Base-by-base conservation (phyloP, 2,888 invertebrate genomes). In the Asteroscopus sphinx region DNA sequence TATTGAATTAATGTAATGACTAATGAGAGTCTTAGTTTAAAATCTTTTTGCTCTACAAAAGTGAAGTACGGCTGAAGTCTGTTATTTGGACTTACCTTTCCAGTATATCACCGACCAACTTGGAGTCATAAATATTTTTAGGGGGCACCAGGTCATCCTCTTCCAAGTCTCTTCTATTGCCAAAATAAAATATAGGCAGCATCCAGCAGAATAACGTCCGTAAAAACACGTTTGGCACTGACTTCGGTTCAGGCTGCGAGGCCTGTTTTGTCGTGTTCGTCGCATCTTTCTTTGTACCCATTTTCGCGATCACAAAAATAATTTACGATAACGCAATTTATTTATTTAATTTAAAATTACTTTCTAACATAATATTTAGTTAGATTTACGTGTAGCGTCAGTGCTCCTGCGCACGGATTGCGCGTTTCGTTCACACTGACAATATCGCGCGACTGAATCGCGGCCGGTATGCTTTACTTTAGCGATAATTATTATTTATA, bases 131-230 rank as follows among this genome's bases (percentile, higher is more conserved):
- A 17, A 92, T 93, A 33, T 90, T 92, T 44, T 96, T 93, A 0
- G 97, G 96, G 74, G 96, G 96, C 79, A 96, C 96, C 37, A 98
- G 91, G 88, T 98, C 98, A 21, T 95, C 93, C 39, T 96, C 95
- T 68, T 96, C 96, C 42, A 98, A 87, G 45, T 96, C 96, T 76
- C 97, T 96, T 54, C 93, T 95, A 76, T 96, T 96, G 0, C 98
- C 98, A 81, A 96, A 96, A 73, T 95, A 96, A 88, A 98, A 98
- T 77, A 97, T 90, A 4, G 96, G 96, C 79, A 97, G 92, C 52
- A 97, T 96, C 96, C 97, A 98, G 89, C 96, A 95, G 88, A 96
- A 96, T 40, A 95, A 87, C 25, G 96, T 83, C 57, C 96, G 93
- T 1, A 96, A 96, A 6, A 97, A 75, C 5, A 95, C 72, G 9